Conservation (phyloP, 2,888 invertebrate species). For the Nemurella pictetii region DNA sequence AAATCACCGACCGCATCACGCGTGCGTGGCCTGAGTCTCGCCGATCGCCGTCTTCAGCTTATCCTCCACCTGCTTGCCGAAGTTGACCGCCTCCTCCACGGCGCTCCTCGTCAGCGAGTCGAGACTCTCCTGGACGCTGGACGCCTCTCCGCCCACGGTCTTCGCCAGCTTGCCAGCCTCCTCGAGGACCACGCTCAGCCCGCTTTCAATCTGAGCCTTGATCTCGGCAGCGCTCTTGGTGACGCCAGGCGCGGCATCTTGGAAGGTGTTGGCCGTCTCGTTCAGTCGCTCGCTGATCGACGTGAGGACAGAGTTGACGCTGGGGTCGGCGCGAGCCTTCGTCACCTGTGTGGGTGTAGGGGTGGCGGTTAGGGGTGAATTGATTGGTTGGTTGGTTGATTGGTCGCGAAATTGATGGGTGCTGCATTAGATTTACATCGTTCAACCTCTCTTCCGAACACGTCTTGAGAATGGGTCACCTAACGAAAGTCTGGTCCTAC, state of each 20-base stretch:
- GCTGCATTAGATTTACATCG: too few relatives aligned
- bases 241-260: slow-evolving; percentile 6
- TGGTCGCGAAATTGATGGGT: too few relatives aligned
- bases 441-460: too few relatives aligned
- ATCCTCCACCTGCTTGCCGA: slow-evolving; percentile 23
- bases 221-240: slow-evolving; percentile 1
- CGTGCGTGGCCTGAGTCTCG: background rate
- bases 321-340: background rate
- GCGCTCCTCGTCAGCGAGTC: slow-evolving; percentile 11
- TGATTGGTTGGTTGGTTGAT: too few relatives aligned
- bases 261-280: slow-evolving; percentile 4
- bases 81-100: slow-evolving; percentile 6
- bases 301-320: background rate
- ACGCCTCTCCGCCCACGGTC: slow-evolving; percentile 18
- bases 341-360: too few relatives aligned
- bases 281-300: slow-evolving; percentile 3
- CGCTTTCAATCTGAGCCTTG: background rate
- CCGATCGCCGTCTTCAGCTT: slow-evolving; percentile 21
- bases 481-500: too few relatives aligned
- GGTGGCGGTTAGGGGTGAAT: too few relatives aligned
- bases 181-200: slow-evolving; percentile 3
- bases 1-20: background rate
- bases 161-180: slow-evolving; percentile 24
- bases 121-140: slow-evolving; percentile 16
- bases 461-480: too few relatives aligned